Evolutionary conservation across 2,113 vertebrate genomes (phyloP).

Genomic region (Leptosomus discolor): DNA sequence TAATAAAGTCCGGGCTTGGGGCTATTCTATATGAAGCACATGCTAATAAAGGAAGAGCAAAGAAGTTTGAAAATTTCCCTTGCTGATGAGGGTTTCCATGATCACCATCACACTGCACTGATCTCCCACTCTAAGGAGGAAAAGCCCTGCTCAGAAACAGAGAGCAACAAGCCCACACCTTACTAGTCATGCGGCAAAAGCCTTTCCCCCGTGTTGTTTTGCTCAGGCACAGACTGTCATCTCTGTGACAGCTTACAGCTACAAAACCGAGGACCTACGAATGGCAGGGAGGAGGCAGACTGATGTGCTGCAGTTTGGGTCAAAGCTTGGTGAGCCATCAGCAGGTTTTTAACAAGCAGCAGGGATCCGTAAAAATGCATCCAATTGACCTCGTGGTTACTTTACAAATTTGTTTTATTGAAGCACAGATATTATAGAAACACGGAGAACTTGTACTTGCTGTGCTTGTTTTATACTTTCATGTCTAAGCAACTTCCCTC

Average conservation of each 20-base stretch:
- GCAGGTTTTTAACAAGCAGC: not conserved
- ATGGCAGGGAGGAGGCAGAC: not conserved
- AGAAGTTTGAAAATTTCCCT: not conserved
- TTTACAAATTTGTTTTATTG: not conserved
- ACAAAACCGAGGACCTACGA: not conserved
- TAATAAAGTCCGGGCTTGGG: not conserved
- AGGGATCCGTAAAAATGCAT: not conserved
- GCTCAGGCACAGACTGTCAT: not conserved
- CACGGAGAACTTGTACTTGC: not conserved
- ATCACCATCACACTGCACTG: not conserved
- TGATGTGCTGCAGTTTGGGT: fast-evolving
- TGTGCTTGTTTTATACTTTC: constrained; percentile 3
- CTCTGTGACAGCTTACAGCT: not conserved
- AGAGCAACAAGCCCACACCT: not conserved
- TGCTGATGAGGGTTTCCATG: not conserved
- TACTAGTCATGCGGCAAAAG: not conserved
- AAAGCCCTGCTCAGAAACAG: not conserved
- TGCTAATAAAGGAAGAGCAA: not conserved
- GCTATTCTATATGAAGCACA: not conserved
- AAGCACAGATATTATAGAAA: not conserved
- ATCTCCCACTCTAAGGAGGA: not conserved
- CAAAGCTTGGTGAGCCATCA: not conserved
- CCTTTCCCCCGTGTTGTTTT: not conserved
- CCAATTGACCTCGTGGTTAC: not conserved
- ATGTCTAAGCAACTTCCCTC: constrained; percentile 11